Evolutionary conservation across 2,888 invertebrate genomes (phyloP), one percentile per base, ranked within the genome.

Genomic region (Drosophila aldrichi): DNA sequence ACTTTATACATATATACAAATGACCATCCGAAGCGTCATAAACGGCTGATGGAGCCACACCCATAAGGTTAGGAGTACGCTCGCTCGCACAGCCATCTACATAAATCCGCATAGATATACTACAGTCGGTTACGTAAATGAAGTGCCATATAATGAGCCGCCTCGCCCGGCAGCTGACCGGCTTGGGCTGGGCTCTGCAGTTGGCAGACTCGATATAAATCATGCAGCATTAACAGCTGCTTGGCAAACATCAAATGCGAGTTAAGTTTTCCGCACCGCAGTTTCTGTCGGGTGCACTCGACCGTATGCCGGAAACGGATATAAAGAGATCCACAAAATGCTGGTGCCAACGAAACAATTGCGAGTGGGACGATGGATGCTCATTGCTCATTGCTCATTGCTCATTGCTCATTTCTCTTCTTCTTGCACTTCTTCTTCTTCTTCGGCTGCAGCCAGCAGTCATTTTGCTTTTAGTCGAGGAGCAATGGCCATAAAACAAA

Each of bases 191-290:
- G 58, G 43, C 14, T 65, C 71, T 71, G 74, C 41, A 60, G 56
- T 51, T 79, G 79, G 70, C 76, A 63, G 52, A 41, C 54, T 65
- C 46, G 58, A 81, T 77, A 90, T 90, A 91, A 90, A 91, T 91
- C 91, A 91, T 87, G 83, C 85, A 83, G 83, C 87, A 91, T 91
- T 90, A 91, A 90, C 91, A 91, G 90, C 91, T 91, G 91, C 88
- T 91, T 83, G 83, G 85, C 81, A 81, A 49, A 89, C 87, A 91
- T 88, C 81, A 91, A 86, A 89, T 88, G 74, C 74, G 74, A 85
- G 89, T 89, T 89, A 87, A 88, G 82, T 82, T 88, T 75, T 85
- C 89, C 69, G 70, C 86, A 80, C 63, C 77, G 59, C 67, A 61
- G 60, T 70, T 60, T 57, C 60, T 51, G 65, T 60, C 69, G 63